A percentile compares a stretch with the other conserved stretches of the same genome.
Evolutionary conservation across 1,140 invertebrate species (phyloP).

Genomic region (Melitaea cinxia): DNA sequence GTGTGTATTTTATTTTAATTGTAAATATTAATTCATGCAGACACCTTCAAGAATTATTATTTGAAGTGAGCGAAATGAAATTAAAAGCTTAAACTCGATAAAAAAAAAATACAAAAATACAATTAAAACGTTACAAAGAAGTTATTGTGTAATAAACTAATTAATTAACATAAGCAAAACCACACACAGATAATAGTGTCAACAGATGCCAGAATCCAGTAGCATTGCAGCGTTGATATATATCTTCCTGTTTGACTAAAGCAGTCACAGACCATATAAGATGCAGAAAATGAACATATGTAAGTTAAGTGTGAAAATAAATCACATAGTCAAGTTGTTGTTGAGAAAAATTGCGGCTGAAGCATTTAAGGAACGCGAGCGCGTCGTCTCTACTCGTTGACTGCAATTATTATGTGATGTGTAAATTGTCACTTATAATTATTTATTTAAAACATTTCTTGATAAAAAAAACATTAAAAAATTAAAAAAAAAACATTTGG

Average conservation of each 20-base stretch:
- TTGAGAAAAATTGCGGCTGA: not conserved
- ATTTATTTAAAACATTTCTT: no score
- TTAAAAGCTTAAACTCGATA: no score
- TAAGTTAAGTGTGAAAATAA: conserved; percentile 19
- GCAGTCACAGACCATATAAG: conserved; percentile 9
- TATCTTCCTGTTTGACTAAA: conserved; percentile 19
- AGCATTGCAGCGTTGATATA: conserved; percentile 3
- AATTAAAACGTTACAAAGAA: not conserved
- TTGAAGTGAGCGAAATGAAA: no score
- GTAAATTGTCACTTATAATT: no score
- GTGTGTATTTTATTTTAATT: no score
- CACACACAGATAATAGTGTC: not conserved
- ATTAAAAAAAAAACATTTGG: no score
- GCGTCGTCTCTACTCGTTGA: not conserved
- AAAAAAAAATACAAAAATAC: no score
- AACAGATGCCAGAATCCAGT: conserved; percentile 14
- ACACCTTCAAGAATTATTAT: no score
- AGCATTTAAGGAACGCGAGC: not conserved
- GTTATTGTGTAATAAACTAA: not conserved
- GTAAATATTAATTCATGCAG: no score
- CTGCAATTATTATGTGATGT: not conserved
- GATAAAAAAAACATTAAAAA: no score
- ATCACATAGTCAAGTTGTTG: not conserved
- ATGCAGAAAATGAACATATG: conserved; percentile 7
- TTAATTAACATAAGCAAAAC: not conserved